phyloP scores from a whole-genome alignment of 2,888 invertebrate species.

The Cephus pulcher region DNA sequence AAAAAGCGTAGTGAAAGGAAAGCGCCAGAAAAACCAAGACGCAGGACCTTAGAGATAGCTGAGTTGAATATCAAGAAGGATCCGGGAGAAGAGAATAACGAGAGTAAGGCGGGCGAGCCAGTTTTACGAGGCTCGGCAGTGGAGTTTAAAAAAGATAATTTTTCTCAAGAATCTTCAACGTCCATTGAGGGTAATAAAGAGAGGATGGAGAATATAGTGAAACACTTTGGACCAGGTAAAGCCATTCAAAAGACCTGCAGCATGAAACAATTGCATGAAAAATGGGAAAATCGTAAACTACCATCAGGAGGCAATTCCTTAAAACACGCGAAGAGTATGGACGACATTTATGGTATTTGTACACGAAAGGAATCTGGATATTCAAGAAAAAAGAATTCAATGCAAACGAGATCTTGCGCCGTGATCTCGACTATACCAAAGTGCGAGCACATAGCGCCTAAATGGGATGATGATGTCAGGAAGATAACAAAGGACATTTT shows the following conservation, averaged over 20 bases:
- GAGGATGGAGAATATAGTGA: no score
- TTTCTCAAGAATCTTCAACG: no score
- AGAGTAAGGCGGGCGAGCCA: no score
- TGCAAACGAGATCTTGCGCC: constrained; percentile 35
- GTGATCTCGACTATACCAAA: constrained; percentile 57
- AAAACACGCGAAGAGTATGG: constrained; percentile 25
- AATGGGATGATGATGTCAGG: neutral
- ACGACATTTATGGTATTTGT: constrained; percentile 20
- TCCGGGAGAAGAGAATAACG: neutral
- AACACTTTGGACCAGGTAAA: no score
- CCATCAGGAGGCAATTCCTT: neutral
- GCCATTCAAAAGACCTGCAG: neutral
- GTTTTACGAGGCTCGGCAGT: neutral
- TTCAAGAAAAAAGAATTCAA: neutral
- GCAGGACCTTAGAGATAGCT: constrained; percentile 2
- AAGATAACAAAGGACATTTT: neutral
- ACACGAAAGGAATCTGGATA: neutral
- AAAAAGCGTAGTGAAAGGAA: no score
- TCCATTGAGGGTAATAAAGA: no score
- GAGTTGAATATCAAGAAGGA: neutral
- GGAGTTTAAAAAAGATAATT: neutral
- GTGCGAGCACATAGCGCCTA: constrained; percentile 39
- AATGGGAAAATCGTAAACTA: no score
- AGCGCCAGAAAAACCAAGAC: constrained; percentile 13
- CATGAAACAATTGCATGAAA: neutral